A percentile compares a stretch with the other conserved stretches of the same genome.
These are phyloP conservation scores for Phainopepla nitens DNA, from an alignment of 2,113 vertebrate genomes.

Conservation along the genomic window DNA sequence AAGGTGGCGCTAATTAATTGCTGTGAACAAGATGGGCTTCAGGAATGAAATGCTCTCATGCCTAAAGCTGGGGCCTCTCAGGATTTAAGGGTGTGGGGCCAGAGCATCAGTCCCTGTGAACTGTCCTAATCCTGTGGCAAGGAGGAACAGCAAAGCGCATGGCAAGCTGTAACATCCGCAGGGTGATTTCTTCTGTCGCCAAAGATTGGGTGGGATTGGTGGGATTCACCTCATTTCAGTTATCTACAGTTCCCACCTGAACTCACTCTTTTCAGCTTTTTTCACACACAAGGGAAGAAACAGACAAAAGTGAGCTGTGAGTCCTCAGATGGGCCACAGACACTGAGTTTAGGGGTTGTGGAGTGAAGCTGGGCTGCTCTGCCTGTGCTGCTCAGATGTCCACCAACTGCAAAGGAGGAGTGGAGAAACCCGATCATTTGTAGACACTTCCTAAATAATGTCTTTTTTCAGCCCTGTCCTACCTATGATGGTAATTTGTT, in stretches of 20 bases:
- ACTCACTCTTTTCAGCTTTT: neutral
- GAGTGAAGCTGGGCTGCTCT: neutral
- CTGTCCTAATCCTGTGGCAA: neutral
- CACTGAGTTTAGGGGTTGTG: neutral
- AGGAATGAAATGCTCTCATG: neutral
- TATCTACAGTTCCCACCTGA: neutral
- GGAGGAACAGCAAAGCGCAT: neutral
- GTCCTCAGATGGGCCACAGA: neutral
- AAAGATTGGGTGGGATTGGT: neutral
- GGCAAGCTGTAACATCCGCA: neutral
- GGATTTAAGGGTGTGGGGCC: neutral
- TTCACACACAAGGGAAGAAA: neutral
- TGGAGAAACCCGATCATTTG: neutral
- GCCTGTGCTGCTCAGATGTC: neutral
- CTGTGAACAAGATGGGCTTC: neutral
- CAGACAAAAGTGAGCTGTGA: neutral
- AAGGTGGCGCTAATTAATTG: constrained; percentile 27
- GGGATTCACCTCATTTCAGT: neutral
- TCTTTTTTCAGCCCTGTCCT: neutral
- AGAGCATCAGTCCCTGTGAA: neutral
- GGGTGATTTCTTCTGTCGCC: neutral
- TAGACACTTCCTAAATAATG: neutral
- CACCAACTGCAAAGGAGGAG: neutral
- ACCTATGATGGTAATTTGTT: neutral
- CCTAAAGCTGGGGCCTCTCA: neutral